These are phyloP conservation scores for Lithobates pipiens DNA, from an alignment of 2,797 vertebrate genomes.

Conservation along the genomic window DNA sequence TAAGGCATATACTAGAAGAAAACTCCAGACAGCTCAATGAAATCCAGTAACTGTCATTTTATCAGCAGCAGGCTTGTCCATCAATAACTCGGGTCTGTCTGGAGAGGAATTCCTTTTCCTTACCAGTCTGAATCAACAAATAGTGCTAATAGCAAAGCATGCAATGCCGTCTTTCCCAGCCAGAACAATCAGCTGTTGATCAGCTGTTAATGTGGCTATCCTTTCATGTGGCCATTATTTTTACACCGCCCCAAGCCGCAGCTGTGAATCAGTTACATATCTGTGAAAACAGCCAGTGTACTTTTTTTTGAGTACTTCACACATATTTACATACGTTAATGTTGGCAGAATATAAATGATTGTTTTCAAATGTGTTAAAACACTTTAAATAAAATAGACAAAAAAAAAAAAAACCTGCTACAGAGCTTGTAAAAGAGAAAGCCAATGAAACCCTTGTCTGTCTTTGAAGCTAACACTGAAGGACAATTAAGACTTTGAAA, in stretches of 20 bases:
- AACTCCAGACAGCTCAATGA: slow-evolving; percentile 47
- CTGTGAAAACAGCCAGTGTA: slow-evolving; percentile 7
- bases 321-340: slow-evolving; percentile 58
- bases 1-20: slow-evolving; percentile 45
- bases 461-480: not conserved
- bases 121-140: slow-evolving; percentile 58
- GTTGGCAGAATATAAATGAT: slow-evolving; percentile 38
- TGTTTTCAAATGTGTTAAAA: slow-evolving; percentile 29
- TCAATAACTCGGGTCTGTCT: slow-evolving; percentile 56
- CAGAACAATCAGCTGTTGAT: slow-evolving; percentile 59
- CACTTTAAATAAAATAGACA: slow-evolving; percentile 25
- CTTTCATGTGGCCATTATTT: slow-evolving; percentile 50
- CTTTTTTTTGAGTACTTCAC: slow-evolving; percentile 6
- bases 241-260: slow-evolving; percentile 28
- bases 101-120: slow-evolving; percentile 63
- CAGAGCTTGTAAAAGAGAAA: slow-evolving; percentile 38
- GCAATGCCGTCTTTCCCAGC: slow-evolving; percentile 50
- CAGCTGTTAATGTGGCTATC: slow-evolving; percentile 52
- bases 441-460: slow-evolving; percentile 26
- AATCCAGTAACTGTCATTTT: slow-evolving; percentile 41
- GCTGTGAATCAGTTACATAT: slow-evolving; percentile 51
- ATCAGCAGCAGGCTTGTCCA: slow-evolving; percentile 56
- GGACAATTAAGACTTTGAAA: slow-evolving; percentile 5
- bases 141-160: slow-evolving; percentile 55
- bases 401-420: not conserved